Conservation (phyloP, 1,140 invertebrate species). For the Formica exsecta region DNA sequence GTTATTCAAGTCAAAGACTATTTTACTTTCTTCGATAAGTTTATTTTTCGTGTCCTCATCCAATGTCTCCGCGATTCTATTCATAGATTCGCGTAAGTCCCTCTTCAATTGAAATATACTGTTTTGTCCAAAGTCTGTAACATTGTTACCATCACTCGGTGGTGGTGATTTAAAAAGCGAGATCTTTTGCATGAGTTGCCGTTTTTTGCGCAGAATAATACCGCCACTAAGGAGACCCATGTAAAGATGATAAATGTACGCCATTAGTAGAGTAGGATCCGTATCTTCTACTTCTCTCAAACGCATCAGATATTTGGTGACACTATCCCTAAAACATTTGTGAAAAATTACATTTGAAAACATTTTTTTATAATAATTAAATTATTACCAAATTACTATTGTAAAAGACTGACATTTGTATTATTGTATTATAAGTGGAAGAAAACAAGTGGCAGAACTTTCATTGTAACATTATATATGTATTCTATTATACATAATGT, state of each 20-base stretch:
- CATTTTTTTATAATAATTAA: neutral
- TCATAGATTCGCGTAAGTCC: slow-evolving; percentile 89
- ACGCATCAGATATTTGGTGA: slow-evolving; percentile 90
- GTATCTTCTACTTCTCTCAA: slow-evolving; percentile 89
- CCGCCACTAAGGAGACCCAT: slow-evolving; percentile 93
- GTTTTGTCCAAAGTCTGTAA: slow-evolving; percentile 88
- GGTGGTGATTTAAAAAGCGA: slow-evolving; percentile 82
- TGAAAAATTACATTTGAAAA: slow-evolving; percentile 9
- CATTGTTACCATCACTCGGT: slow-evolving; percentile 85
- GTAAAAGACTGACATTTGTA: slow-evolving; percentile 38
- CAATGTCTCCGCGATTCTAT: slow-evolving; percentile 89
- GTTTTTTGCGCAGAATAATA: slow-evolving; percentile 92
- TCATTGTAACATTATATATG: neutral
- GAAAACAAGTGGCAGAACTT: neutral
- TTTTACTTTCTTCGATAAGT: slow-evolving; percentile 92
- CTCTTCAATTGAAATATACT: slow-evolving; percentile 89
- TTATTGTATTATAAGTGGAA: slow-evolving; percentile 15
- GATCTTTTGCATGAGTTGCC: slow-evolving; percentile 88
- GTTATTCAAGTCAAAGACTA: slow-evolving; percentile 92
- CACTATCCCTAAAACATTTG: slow-evolving; percentile 85
- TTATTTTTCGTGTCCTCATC: slow-evolving; percentile 89
- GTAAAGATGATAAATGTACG: slow-evolving; percentile 94
- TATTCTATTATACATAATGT: neutral
- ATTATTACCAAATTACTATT: neutral
- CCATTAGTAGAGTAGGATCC: slow-evolving; percentile 90